Evolutionary conservation across 2,888 invertebrate genomes (phyloP).

Genomic region (Endomychus coccineus): DNA sequence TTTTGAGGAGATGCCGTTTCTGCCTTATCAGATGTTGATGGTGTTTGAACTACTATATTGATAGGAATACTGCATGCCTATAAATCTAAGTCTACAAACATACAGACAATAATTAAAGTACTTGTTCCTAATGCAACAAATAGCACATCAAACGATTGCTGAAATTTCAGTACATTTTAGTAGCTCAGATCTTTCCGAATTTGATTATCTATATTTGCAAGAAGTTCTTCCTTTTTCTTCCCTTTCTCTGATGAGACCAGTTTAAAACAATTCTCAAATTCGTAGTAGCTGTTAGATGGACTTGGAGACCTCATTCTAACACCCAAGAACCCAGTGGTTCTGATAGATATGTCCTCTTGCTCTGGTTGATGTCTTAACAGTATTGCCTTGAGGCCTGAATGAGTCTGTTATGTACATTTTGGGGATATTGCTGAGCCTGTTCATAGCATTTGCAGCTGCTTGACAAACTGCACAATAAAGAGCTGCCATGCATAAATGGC

Average conservation of each 20-base stretch:
- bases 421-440: constrained; percentile 52
- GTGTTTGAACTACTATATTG: constrained; percentile 41
- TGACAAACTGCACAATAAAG: constrained; percentile 72
- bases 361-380: constrained; percentile 76
- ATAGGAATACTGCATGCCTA: constrained; percentile 51
- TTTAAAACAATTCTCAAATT: constrained; percentile 42
- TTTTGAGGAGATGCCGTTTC: constrained; percentile 45
- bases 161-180: constrained; percentile 72
- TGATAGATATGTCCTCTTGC: constrained; percentile 84
- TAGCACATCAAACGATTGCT: constrained; percentile 82
- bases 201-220: constrained; percentile 50
- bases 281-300: constrained; percentile 63
- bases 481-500: constrained; percentile 75
- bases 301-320: constrained; percentile 77
- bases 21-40: constrained; percentile 47
- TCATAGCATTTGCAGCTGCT: constrained; percentile 56
- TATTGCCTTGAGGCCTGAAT: constrained; percentile 49
- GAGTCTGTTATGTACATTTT: constrained; percentile 46
- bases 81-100: constrained; percentile 67
- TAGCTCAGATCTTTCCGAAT: constrained; percentile 57
- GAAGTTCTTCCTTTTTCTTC: constrained; percentile 55
- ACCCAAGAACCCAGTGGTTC: constrained; percentile 86
- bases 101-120: constrained; percentile 68
- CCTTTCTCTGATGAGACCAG: constrained; percentile 36
- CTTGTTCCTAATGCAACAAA: constrained; percentile 84